Percentiles rank a stretch among this genome's conserved stretches.
Evolutionary conservation across 2,113 vertebrate genomes (phyloP).

Genomic region (Ascaphus truei): DNA sequence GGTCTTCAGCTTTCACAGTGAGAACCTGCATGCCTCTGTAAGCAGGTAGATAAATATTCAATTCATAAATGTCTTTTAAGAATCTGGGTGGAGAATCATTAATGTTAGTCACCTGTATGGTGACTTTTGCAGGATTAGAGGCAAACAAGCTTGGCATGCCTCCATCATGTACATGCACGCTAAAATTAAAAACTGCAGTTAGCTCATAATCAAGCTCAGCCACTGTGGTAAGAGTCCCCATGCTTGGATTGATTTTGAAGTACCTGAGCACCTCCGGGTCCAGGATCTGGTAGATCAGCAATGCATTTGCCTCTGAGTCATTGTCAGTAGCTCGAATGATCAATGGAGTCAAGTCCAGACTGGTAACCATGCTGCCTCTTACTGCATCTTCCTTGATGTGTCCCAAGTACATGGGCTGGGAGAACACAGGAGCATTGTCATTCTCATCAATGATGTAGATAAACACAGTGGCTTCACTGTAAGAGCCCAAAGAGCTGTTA

Average conservation of each 20-base stretch:
- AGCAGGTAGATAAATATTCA: conserved; percentile 64
- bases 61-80: conserved; percentile 59
- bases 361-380: conserved; percentile 79
- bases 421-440: conserved; percentile 80
- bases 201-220: conserved; percentile 80
- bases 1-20: conserved; percentile 72
- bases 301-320: conserved; percentile 78
- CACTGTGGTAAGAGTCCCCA: conserved; percentile 75
- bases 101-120: conserved; percentile 69
- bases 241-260: conserved; percentile 82
- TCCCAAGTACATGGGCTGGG: conserved; percentile 67
- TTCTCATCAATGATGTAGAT: conserved; percentile 89
- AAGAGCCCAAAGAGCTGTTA: conserved; percentile 70
- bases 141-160: conserved; percentile 78
- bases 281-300: conserved; percentile 81
- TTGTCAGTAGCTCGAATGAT: conserved; percentile 79
- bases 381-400: conserved; percentile 81
- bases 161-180: conserved; percentile 77
- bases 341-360: conserved; percentile 74
- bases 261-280: conserved; percentile 73
- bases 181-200: conserved; percentile 72
- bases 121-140: conserved; percentile 71
- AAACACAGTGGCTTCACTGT: conserved; percentile 60
- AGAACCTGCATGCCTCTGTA: conserved; percentile 75
- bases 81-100: conserved; percentile 89